Conservation (phyloP, 30 jellyfish, hydroid and myxozoan genomes). For the Turritopsis rubra region DNA sequence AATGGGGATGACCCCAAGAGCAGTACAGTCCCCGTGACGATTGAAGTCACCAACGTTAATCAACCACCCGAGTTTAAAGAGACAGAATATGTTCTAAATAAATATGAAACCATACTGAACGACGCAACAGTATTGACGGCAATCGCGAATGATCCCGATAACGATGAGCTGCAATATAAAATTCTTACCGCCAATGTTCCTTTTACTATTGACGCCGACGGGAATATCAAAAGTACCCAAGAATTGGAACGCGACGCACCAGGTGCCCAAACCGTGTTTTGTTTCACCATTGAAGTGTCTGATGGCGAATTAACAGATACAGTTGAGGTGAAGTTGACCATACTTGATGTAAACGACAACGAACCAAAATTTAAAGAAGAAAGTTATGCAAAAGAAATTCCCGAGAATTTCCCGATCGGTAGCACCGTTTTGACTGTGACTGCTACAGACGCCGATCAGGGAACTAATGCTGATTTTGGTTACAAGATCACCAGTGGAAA, state of each 20-base stretch:
- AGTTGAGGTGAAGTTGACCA: not conserved
- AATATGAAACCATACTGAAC: not conserved
- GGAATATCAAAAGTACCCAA: not conserved
- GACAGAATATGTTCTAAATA: not conserved
- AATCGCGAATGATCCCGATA: not conserved
- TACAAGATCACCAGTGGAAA: not conserved
- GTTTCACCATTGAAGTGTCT: not conserved
- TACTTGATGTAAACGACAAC: conserved; percentile 27
- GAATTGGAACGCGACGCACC: not conserved
- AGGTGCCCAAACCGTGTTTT: not conserved
- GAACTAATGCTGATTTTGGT: conserved; percentile 24
- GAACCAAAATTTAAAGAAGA: conserved; percentile 9
- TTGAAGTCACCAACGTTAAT: not conserved
- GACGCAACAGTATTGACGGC: not conserved
- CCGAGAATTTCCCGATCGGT: conserved; percentile 18
- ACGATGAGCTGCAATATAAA: not conserved
- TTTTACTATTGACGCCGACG: not conserved
- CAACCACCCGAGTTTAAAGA: not conserved
- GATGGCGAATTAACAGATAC: not conserved
- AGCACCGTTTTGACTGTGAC: conserved; percentile 9
- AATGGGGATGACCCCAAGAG: not conserved
- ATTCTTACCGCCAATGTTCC: not conserved
- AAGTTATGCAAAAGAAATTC: not conserved
- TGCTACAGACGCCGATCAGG: conserved; percentile 24
- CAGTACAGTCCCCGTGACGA: not conserved